Percentiles rank a stretch among this genome's conserved stretches.
phyloP scores from a whole-genome alignment of 1,140 invertebrate species.

The Drosophila nasuta region DNA sequence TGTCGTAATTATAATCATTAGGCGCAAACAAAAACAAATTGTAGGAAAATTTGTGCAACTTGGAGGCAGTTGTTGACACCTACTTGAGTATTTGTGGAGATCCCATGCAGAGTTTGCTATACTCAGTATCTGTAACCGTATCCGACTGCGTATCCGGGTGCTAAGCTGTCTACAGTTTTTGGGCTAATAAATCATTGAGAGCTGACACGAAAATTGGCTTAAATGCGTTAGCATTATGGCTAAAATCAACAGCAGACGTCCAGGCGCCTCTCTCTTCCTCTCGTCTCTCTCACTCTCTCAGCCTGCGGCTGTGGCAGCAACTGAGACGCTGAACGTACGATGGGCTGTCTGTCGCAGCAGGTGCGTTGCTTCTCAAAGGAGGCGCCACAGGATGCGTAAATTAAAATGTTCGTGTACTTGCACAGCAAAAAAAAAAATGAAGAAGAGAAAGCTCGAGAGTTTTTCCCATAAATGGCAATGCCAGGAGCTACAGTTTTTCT shows the following conservation, averaged over 20 bases:
- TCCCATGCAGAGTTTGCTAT: not conserved
- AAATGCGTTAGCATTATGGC: constrained; percentile 62
- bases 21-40: constrained; percentile 50
- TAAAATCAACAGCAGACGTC: constrained; percentile 61
- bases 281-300: not conserved
- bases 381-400: constrained; percentile 40
- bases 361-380: constrained; percentile 61
- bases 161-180: constrained; percentile 46
- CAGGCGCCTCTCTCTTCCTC: not conserved
- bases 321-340: not conserved
- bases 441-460: constrained; percentile 11
- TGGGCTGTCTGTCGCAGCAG: constrained; percentile 53
- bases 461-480: constrained; percentile 11
- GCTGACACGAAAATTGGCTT: constrained; percentile 70
- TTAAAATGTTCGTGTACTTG: constrained; percentile 40
- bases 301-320: not conserved
- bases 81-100: constrained; percentile 3
- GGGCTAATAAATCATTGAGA: constrained; percentile 71
- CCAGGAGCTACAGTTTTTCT: constrained; percentile 24
- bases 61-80: constrained; percentile 68
- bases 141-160: not conserved
- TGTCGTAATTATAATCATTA: constrained; percentile 71
- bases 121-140: not conserved
- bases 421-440: not conserved
- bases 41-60: constrained; percentile 60